Percentiles rank a stretch among this genome's conserved stretches.
Conservation (phyloP, 2,797 vertebrate species). For the Diceros bicornis region DNA sequence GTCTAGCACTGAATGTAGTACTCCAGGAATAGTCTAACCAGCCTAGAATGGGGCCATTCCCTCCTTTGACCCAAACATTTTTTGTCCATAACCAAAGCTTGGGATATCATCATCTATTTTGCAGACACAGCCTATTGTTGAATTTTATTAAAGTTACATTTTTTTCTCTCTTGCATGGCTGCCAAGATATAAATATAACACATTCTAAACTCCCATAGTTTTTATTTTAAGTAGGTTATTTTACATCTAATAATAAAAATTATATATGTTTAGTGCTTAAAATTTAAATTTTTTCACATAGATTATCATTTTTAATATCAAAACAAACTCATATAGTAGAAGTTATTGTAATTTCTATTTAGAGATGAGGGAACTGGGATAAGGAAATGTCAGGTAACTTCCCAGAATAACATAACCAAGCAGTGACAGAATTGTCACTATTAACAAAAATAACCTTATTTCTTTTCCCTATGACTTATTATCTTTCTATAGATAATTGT, state of each 20-base stretch:
- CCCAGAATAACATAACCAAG: background rate
- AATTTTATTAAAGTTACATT: background rate
- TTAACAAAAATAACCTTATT: background rate
- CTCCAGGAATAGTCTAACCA: background rate
- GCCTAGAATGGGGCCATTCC: background rate
- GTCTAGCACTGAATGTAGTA: background rate
- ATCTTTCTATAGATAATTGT: background rate
- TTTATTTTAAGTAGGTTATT: conserved; percentile 28
- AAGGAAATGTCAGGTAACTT: background rate
- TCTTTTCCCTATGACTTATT: background rate
- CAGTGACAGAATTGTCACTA: background rate
- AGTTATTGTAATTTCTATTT: background rate
- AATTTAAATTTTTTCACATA: background rate
- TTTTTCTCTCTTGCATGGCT: background rate
- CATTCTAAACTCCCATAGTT: background rate
- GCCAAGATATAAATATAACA: background rate
- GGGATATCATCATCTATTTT: background rate
- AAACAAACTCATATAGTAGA: background rate
- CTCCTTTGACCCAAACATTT: background rate
- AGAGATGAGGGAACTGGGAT: background rate
- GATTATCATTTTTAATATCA: background rate
- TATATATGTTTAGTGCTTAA: background rate
- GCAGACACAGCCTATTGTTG: background rate
- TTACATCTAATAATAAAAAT: conserved; percentile 7
- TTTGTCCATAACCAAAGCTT: background rate